Percentiles rank a stretch among this genome's conserved stretches.
phyloP scores from a whole-genome alignment of 2,888 invertebrate genomes.

The Lasioglossum oenotherae region DNA sequence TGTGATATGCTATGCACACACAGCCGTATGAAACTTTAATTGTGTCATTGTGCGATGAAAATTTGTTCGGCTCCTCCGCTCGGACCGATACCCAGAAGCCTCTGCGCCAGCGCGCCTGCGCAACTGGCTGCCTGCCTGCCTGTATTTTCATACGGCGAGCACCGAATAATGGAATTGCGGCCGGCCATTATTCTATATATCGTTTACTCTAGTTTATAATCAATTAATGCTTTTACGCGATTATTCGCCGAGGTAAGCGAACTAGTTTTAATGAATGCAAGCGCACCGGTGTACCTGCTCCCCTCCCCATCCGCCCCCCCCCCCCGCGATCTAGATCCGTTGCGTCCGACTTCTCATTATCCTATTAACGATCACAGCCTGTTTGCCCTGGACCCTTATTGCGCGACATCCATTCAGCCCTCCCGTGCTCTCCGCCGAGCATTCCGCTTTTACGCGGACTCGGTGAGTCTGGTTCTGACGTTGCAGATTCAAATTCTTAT shows the following conservation, averaged over 20 bases:
- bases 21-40: constrained; percentile 73
- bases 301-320: not conserved
- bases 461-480: too few species aligned
- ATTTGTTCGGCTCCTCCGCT: constrained; percentile 62
- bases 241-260: constrained; percentile 8
- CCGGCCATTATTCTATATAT: constrained; percentile 24
- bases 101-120: not conserved
- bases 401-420: too few species aligned
- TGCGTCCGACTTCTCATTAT: not conserved
- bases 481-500: too few species aligned
- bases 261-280: not conserved
- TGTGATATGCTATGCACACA: constrained; percentile 62
- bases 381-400: too few species aligned
- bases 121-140: not conserved
- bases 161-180: constrained; percentile 32
- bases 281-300: not conserved
- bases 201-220: constrained; percentile 34
- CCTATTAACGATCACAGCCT: not conserved
- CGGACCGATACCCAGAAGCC: constrained; percentile 31
- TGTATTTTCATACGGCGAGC: constrained; percentile 40
- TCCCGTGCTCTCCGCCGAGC: too few species aligned
- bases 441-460: too few species aligned
- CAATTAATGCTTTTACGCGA: constrained; percentile 26
- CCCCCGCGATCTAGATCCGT: not conserved
- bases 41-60: constrained; percentile 74